Evolutionary conservation across 2,797 vertebrate genomes (phyloP).

Genomic region (Scyliorhinus canicula): DNA sequence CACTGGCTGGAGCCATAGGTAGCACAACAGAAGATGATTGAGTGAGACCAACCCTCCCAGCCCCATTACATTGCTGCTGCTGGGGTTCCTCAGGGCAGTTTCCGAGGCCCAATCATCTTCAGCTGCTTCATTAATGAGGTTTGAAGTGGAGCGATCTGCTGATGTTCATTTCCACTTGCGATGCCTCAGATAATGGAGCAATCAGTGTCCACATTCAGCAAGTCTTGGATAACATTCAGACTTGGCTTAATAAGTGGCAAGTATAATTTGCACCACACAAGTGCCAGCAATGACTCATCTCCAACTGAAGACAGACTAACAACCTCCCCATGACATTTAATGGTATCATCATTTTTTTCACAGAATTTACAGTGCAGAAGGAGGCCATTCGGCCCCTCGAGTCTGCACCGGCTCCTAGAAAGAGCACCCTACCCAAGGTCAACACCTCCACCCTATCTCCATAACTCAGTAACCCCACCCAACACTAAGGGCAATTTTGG

Average conservation of each 20-base stretch:
- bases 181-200: neutral
- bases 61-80: neutral
- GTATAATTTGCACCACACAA: neutral
- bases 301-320: neutral
- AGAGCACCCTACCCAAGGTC: too few relatives aligned
- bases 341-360: too few relatives aligned
- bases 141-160: neutral
- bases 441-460: too few relatives aligned
- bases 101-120: neutral
- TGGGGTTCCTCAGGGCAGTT: neutral
- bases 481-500: too few relatives aligned
- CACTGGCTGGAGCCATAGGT: neutral
- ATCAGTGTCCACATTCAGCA: neutral
- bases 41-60: neutral
- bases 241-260: neutral
- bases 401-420: too few relatives aligned
- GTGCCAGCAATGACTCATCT: neutral
- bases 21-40: neutral
- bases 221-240: too few relatives aligned
- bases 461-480: too few relatives aligned
- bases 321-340: neutral
- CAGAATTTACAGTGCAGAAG: too few relatives aligned
- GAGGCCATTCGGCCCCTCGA: too few relatives aligned
- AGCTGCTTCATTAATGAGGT: neutral
- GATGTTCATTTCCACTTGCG: neutral